Percentiles rank a stretch among this genome's conserved stretches.
Evolutionary conservation across 92 coral and sea anemone species (phyloP).

Genomic region (Epizoanthus scotinus): DNA sequence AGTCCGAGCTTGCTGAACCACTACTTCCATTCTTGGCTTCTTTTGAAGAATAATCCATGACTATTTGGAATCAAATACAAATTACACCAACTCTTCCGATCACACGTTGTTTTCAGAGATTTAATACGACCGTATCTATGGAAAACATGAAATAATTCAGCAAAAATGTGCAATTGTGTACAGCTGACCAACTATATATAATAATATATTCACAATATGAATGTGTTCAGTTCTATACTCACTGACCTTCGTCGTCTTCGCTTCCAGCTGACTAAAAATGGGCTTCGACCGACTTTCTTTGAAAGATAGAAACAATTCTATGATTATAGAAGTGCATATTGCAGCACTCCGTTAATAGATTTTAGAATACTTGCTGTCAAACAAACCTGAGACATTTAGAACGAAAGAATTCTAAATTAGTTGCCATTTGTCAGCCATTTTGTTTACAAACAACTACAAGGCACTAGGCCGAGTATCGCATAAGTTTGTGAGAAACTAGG

Average conservation of each 20-base stretch:
- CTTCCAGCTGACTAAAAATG: not conserved
- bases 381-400: not conserved
- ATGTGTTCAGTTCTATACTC: too few species aligned
- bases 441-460: constrained; percentile 9
- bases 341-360: not conserved
- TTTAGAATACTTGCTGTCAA: constrained; percentile 22
- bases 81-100: not conserved
- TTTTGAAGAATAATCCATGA: not conserved
- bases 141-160: too few species aligned
- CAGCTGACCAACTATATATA: too few species aligned
- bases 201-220: too few species aligned
- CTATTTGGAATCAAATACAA: not conserved
- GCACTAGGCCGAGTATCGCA: too few species aligned
- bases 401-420: not conserved
- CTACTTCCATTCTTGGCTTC: not conserved
- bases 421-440: too few species aligned
- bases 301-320: not conserved
- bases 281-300: not conserved
- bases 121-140: too few species aligned
- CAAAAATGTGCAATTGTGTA: too few species aligned
- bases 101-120: too few species aligned
- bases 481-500: constrained; percentile 10
- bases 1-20: constrained; percentile 23
- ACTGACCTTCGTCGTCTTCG: too few species aligned
- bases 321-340: not conserved